Conservation (phyloP, 2,113 vertebrate genomes). For the Pterocles gutturalis region DNA sequence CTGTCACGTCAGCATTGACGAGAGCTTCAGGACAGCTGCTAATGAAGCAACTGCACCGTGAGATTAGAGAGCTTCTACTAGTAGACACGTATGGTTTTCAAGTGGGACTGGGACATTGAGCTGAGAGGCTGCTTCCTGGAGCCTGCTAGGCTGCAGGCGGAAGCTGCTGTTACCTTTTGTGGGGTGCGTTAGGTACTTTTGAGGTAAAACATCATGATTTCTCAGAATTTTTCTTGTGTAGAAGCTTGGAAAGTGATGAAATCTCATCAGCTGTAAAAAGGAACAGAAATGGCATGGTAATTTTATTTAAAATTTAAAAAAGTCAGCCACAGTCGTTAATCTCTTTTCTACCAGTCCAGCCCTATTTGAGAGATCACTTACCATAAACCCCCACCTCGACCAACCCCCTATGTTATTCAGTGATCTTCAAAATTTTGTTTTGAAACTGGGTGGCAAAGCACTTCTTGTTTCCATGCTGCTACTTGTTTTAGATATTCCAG, state of each 20-base stretch:
- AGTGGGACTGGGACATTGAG: not conserved
- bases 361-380: not conserved
- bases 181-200: not conserved
- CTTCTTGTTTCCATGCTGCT: slow-evolving; percentile 53
- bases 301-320: not conserved
- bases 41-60: fast-evolving
- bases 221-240: not conserved
- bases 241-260: not conserved
- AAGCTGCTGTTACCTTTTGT: slow-evolving; percentile 14
- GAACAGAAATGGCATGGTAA: not conserved
- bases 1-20: not conserved
- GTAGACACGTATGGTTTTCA: not conserved
- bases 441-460: slow-evolving; percentile 57
- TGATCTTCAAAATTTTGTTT: slow-evolving; percentile 28
- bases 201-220: slow-evolving; percentile 24
- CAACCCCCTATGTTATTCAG: not conserved
- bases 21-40: not conserved
- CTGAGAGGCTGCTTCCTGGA: not conserved
- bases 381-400: not conserved
- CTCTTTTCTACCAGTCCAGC: not conserved
- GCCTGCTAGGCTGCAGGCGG: not conserved
- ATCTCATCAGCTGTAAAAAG: not conserved
- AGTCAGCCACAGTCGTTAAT: not conserved
- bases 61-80: not conserved
- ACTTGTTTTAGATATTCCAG: slow-evolving; percentile 59